Conservation (phyloP, 2,797 vertebrate genomes). For the Gouania willdenowi region DNA sequence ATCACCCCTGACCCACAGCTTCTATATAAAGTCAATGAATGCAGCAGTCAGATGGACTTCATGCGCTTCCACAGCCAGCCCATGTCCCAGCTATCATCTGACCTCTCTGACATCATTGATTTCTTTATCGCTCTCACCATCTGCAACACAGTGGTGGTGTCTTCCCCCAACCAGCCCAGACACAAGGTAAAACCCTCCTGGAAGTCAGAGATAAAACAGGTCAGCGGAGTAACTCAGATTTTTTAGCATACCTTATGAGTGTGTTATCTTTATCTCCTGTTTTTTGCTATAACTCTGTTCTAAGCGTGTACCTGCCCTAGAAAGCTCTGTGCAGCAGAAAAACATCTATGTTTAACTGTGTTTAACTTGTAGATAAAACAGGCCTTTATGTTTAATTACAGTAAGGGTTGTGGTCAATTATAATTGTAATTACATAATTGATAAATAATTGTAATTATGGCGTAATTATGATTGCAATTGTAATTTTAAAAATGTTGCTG, state of each 20-base stretch:
- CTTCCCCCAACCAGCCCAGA: constrained; percentile 89
- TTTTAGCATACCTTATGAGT: too few relatives aligned
- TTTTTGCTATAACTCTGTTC: not conserved
- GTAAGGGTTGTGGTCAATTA: not conserved
- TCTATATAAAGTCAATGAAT: constrained; percentile 90
- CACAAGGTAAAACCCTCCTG: constrained; percentile 79
- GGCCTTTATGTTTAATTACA: constrained; percentile 1
- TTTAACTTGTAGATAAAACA: not conserved
- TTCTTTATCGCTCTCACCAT: constrained; percentile 95
- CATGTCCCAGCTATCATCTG: constrained; percentile 82
- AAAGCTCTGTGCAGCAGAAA: not conserved
- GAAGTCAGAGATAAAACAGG: too few relatives aligned
- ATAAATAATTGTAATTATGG: too few relatives aligned
- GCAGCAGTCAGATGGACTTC: constrained; percentile 82
- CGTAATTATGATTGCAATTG: too few relatives aligned
- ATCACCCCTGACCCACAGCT: constrained; percentile 93
- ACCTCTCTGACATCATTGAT: constrained; percentile 87
- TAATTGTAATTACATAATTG: too few relatives aligned
- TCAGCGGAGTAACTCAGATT: too few relatives aligned
- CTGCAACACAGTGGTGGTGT: constrained; percentile 96
- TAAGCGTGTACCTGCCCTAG: too few relatives aligned
- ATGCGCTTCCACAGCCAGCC: constrained; percentile 80
- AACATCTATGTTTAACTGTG: not conserved
- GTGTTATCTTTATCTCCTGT: not conserved
- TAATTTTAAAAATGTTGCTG: too few relatives aligned